Evolutionary conservation across 2,113 vertebrate genomes (phyloP).

Genomic region (Tupaia chinensis): DNA sequence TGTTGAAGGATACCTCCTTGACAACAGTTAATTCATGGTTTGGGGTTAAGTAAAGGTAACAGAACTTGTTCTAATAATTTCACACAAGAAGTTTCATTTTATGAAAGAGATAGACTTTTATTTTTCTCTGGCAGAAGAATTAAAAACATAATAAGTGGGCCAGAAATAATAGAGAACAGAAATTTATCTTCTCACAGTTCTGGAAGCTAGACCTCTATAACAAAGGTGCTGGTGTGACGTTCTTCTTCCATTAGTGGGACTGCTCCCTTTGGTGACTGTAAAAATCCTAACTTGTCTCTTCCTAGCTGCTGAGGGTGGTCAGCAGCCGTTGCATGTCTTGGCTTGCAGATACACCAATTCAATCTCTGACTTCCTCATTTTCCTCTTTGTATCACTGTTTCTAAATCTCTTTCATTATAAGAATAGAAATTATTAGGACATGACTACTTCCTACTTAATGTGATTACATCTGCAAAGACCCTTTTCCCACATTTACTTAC

Average conservation of each 20-base stretch:
- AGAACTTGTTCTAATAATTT: background rate
- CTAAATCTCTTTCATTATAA: background rate
- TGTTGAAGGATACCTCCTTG: background rate
- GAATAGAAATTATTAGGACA: background rate
- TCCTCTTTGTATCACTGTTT: background rate
- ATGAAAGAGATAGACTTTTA: background rate
- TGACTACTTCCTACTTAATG: background rate
- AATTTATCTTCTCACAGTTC: background rate
- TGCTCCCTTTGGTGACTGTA: background rate
- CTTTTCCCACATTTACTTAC: background rate
- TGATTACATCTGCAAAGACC: background rate
- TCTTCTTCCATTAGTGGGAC: background rate
- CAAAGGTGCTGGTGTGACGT: background rate
- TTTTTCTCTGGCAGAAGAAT: background rate
- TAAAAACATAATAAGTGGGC: background rate
- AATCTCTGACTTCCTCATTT: background rate
- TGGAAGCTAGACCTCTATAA: background rate
- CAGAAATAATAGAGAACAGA: background rate
- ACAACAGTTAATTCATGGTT: background rate
- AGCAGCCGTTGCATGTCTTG: background rate
- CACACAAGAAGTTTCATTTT: background rate
- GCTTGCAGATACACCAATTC: background rate
- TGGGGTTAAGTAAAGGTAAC: background rate
- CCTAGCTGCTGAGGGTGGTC: background rate
- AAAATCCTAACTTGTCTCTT: background rate